Evolutionary conservation across 1,140 invertebrate genomes (phyloP), one percentile per base, ranked within the genome.

Genomic region (Dendroctonus valens): DNA sequence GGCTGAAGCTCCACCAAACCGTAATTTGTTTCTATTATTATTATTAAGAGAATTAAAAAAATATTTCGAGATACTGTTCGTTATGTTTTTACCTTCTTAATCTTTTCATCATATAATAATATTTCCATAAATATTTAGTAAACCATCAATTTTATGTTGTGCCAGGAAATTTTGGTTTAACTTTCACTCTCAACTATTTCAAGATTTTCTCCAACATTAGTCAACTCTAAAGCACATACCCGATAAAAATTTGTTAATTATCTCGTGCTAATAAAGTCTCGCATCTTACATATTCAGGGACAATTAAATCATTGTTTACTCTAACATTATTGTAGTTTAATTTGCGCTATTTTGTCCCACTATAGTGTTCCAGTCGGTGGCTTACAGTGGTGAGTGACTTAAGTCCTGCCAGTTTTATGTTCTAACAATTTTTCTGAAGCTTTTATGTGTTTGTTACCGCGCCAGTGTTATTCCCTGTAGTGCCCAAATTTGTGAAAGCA

Each of bases 281-380:
- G 26, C 26, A 26, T 26, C 26, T 26, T 26, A 26, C 26, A 26
- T 26, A 26, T 26, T 26, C 26, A 26, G 26, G 26, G 26, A 26
- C 26, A 26, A 3, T 26, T 26, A 26, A 26, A 26, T 26, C 26
- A 26, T 26, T 26, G 26, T 26, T 26, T 26, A 26, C 26, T 26
- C 26, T 26, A 26, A 26, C 26, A 26, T 26, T 26, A 26, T 26
- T 26, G 26, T 26, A 26, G 26, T 26, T 26, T 26, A 26, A 26
- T 26, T 26, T 26, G 7, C 14, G 39, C 12, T 44, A 57, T 68
- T 68, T 68, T 68, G 51, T 63, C 53, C 40, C 42, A 44, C 50
- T 67, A 82, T 86, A 93, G 91, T 92, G 89, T 93, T 93, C 89
- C 91, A 93, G 88, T 92, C 89, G 83, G 90, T 93, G 88, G 91